Evolutionary conservation across 2,888 invertebrate genomes (phyloP), one percentile per base, ranked within the genome.

Genomic region (Calliopum simillimum): DNA sequence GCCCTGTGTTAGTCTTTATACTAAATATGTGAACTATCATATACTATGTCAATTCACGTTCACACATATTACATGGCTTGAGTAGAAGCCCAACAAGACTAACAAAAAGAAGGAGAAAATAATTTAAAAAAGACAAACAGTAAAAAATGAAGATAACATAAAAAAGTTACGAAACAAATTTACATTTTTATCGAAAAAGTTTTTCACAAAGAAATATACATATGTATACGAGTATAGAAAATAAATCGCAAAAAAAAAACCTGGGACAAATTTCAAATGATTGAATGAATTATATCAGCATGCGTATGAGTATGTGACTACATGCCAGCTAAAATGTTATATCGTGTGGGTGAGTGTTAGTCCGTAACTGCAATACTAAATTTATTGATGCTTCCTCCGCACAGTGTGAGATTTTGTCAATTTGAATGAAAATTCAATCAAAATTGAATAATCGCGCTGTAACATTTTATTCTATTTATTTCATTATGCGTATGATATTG

Each of bases 141-240:
- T 33, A 8, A 1, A 33, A 33, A 33, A 33, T 33, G 33, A 33
- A 33, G 33, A 33, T 8, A 68, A 63, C 47, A 49, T 63, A 63
- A 61, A 61, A 69, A 64, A 16, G 13, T 16, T n/a, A 12, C 23
- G 25, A 79, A 77, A 79, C 79, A 80, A 80, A 80, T 80, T 80
- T 80, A 80, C 80, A 80, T 80, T 80, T 80, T 80, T 80, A 80
- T 80, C 79, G 80, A 80, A 80, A 80, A 80, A 80, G 76, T 80
- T 80, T 79, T 68, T 68, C 67, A 68, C 21, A 53, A 23, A 53
- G 23, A 13, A 53, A 53, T n/a, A n/a, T n/a, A n/a, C n/a, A n/a
- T n/a, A n/a, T n/a, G n/a, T n/a, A n/a, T n/a, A n/a, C n/a, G n/a
- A n/a, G n/a, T n/a, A 53, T 23, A 53, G 8, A 53, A 12, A 53